Evolutionary conservation across 1,140 invertebrate species (phyloP), one percentile per base, ranked within the genome.

Genomic region (Drosophila eugracilis): DNA sequence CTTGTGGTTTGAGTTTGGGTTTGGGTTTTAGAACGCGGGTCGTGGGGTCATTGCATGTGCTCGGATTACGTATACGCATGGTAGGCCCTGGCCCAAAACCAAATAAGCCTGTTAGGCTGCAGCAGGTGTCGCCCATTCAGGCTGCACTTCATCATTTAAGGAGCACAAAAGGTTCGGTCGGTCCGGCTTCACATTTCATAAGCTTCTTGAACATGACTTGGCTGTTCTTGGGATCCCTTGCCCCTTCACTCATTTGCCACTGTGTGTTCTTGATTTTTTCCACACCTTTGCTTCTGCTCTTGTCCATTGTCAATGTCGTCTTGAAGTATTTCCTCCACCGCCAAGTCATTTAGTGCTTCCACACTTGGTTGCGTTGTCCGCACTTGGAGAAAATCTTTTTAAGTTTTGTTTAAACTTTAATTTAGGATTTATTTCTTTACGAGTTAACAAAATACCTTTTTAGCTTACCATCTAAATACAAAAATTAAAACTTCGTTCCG

Each of bases 221-320:
- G 58, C 42, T 44, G 36, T 72, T 75, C 75, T 21, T 48, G 32
- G 24, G n/a, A 39, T 9, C 7, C 19, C 5, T 12, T 22, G 19
- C 15, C 19, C 44, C 6, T 15, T 7, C 5, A 26, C 10, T 32
- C 19, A 15, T 19, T 14, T 14, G 14, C 19, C 37, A 12, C 47
- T 32, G 58, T 34, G 42, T 62, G 22, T 74, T 72, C 50, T 75
- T 67, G 45, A 53, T 66, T 60, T 65, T 60, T 72, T 72, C 75
- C 47, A 77, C 75, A 75, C 75, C 80, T 79, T 74, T 26, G 41
- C 36, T 59, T 67, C 60, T 44, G 44, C 60, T 57, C 48, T 52
- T 62, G 74, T 44, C 67, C 74, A 88, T 86, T 86, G 83, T 86
- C 81, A 86, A 86, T 86, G 81, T 86, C 81, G 75, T 71, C 74